phyloP scores from a whole-genome alignment of 2,797 vertebrate genomes.

The Mormyrus proboscirostris region DNA sequence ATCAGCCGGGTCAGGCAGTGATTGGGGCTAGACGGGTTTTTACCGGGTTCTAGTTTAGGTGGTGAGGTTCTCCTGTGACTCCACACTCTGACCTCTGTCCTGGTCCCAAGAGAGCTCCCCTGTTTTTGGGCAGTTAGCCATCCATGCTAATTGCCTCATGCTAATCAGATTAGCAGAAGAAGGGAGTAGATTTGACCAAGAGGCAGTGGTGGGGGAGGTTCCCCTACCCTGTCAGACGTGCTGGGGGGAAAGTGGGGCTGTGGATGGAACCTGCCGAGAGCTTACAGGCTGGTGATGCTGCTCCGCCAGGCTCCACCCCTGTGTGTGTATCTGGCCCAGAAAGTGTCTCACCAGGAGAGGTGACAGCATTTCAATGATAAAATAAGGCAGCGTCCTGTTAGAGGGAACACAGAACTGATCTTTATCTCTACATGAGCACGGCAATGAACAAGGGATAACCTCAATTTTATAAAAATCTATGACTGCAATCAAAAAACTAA shows the following conservation, averaged over 20 bases:
- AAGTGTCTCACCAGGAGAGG: constrained; percentile 13
- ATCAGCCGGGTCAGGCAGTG: neutral
- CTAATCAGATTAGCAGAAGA: constrained; percentile 61
- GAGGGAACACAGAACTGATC: neutral
- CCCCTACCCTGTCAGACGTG: constrained; percentile 28
- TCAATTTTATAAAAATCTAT: neutral
- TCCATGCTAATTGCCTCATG: constrained; percentile 44
- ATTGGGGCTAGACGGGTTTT: no score
- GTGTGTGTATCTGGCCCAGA: neutral
- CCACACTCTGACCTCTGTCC: neutral
- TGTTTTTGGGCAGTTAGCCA: constrained; percentile 45
- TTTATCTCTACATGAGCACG: neutral
- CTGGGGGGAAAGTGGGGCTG: neutral
- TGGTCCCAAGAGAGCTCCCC: neutral
- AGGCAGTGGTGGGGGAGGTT: constrained; percentile 24
- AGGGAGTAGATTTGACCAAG: constrained; percentile 50
- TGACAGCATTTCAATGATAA: constrained; percentile 34
- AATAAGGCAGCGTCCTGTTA: constrained; percentile 20
- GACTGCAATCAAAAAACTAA: neutral
- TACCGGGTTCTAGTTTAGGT: neutral
- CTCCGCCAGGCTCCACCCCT: neutral
- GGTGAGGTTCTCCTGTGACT: neutral
- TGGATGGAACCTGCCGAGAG: neutral
- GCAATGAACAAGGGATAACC: neutral
- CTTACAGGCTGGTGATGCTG: neutral